Conservation (phyloP, 2,113 vertebrate genomes). For the Plotosus lineatus region DNA sequence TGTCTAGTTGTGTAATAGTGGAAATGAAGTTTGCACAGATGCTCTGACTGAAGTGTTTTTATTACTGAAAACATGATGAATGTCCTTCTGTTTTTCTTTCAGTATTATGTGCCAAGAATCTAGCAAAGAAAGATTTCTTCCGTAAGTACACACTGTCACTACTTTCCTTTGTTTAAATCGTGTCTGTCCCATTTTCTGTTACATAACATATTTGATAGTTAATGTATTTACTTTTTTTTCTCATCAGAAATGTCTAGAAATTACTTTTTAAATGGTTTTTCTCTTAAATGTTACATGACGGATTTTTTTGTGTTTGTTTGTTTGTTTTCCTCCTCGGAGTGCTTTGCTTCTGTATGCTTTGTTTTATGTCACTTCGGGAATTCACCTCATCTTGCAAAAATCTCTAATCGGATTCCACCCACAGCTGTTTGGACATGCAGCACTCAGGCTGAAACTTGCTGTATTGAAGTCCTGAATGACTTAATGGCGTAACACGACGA, state of each 20-base stretch:
- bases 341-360: slow-evolving; percentile 33
- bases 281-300: neutral
- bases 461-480: slow-evolving; percentile 5
- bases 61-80: neutral
- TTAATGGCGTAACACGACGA: slow-evolving; percentile 14
- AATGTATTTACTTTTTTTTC: neutral
- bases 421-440: slow-evolving; percentile 31
- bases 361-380: slow-evolving; percentile 19
- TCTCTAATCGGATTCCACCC: slow-evolving; percentile 45
- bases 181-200: neutral
- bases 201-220: too few relatives aligned
- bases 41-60: neutral
- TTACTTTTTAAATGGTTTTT: too few relatives aligned
- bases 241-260: too few relatives aligned
- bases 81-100: slow-evolving; percentile 64
- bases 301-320: neutral
- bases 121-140: slow-evolving; percentile 99
- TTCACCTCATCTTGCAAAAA: slow-evolving; percentile 37
- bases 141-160: slow-evolving; percentile 78
- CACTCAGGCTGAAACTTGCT: neutral
- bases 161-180: neutral
- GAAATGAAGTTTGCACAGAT: slow-evolving; percentile 3
- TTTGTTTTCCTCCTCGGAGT: too few relatives aligned
- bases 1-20: neutral
- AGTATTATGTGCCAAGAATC: slow-evolving; percentile 99